These are phyloP conservation scores for Pseudopodoces humilis DNA, from an alignment of 2,113 vertebrate genomes.

Conservation along the genomic window DNA sequence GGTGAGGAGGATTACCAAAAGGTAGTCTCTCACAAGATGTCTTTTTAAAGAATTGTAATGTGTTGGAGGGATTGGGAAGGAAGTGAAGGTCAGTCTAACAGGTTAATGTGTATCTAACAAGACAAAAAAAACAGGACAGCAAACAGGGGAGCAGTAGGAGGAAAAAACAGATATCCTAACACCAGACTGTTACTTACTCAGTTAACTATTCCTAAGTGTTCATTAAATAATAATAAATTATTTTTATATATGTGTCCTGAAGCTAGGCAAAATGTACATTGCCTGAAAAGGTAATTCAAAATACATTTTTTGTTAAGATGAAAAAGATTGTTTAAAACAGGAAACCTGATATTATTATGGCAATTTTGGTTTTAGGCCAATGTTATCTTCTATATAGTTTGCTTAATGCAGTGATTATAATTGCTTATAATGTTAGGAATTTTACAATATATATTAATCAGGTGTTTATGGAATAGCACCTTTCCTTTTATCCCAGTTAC, in stretches of 20 bases:
- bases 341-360: background rate
- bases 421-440: background rate
- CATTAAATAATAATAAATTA: background rate
- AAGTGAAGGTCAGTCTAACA: constrained; percentile 36
- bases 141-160: background rate
- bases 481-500: constrained; percentile 8
- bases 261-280: background rate
- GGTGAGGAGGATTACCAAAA: constrained; percentile 37
- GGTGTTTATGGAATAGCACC: background rate
- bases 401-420: background rate
- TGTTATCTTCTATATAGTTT: background rate
- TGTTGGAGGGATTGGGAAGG: background rate
- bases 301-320: background rate
- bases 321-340: constrained; percentile 27
- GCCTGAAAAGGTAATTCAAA: constrained; percentile 5
- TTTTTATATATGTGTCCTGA: background rate
- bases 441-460: constrained; percentile 14
- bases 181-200: background rate
- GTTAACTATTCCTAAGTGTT: background rate
- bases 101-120: constrained; percentile 42
- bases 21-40: constrained; percentile 28
- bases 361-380: background rate
- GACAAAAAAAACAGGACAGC: constrained; percentile 23
- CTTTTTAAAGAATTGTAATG: constrained; percentile 57
- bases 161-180: background rate